Conservation (phyloP, 2,888 invertebrate species). For the Napeogenes inachia region DNA sequence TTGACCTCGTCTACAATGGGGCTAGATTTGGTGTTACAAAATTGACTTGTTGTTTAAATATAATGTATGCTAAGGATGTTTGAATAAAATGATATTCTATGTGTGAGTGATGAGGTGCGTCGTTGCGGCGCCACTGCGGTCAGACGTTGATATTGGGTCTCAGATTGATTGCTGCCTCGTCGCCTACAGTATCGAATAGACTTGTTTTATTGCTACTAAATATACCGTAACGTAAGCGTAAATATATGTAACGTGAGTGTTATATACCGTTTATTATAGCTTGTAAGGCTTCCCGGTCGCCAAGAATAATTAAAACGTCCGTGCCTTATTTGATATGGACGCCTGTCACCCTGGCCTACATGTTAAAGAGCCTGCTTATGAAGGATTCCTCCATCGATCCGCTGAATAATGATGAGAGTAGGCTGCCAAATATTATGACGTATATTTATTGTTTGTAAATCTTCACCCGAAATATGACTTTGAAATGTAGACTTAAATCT, state of each 20-base stretch:
- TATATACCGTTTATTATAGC: slow-evolving; percentile 39
- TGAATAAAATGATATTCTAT: slow-evolving; percentile 33
- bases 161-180: slow-evolving; percentile 68
- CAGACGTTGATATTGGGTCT: slow-evolving; percentile 64
- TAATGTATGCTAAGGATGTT: too few species aligned
- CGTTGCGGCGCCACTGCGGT: slow-evolving; percentile 66
- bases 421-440: slow-evolving; percentile 19
- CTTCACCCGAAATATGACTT: not conserved
- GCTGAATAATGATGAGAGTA: slow-evolving; percentile 20
- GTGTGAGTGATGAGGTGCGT: slow-evolving; percentile 48
- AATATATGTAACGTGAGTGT: slow-evolving; percentile 32
- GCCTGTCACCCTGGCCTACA: slow-evolving; percentile 30
- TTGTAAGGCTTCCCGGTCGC: slow-evolving; percentile 52
- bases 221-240: slow-evolving; percentile 34
- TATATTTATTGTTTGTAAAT: slow-evolving; percentile 21
- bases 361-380: slow-evolving; percentile 31
- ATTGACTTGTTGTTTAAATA: too few species aligned
- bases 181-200: slow-evolving; percentile 47
- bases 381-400: slow-evolving; percentile 30
- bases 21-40: too few species aligned
- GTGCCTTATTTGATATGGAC: slow-evolving; percentile 31
- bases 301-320: slow-evolving; percentile 43
- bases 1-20: too few species aligned
- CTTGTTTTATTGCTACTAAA: slow-evolving; percentile 37
- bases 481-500: too few species aligned